Base-by-base conservation (phyloP, 2,113 vertebrate genomes). In the Tetrax tetrax region DNA sequence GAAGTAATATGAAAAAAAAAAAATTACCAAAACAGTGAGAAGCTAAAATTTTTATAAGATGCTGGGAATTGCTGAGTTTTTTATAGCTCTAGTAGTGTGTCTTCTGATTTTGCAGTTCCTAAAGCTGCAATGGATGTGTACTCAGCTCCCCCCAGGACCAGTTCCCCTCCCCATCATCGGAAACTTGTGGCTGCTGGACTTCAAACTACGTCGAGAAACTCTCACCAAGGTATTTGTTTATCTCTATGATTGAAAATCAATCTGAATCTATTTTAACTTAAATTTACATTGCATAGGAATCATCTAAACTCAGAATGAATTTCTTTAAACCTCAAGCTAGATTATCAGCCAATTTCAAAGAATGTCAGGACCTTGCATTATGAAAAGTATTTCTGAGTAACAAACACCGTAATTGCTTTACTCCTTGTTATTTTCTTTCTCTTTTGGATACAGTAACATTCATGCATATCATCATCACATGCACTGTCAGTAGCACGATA, bases 111-210 rank as follows among this genome's bases (percentile, higher is more conserved):
- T 84, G 20, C 95, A 96, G 69, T 95, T 95, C 60, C 64, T 96
- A 17, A 97, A 82, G 82, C 59, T 96, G 63, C 96, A 95, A 6
- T 83, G 93, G 97, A 77, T 86, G 50, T 27, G 95, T 3, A 90
- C n/a, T 6, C 74, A 22, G 54, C 95, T 97, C 37, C 98, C 97
- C 77, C 95, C 97, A 25, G 97, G 98, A 72, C 97, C 96, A 11
- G n/a, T 35, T 77, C 95, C 98, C 4, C 57, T 98, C 10, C 98
- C 97, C 27, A 5, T 98, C 91, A 77, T 97, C 0, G 98, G 97
- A 76, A 98, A 98, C 68, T 33, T 98, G 51, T 96, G 97, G 97
- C 97, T 97, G 54, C 78, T 98, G 29, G 75, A 87, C 72, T 98
- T 98, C 91, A 95, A 63, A 91, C 95, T 98, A 48, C 96, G 65